Evolutionary conservation across 2,888 invertebrate species (phyloP), one percentile per base, ranked within the genome.

Genomic region (Noctua janthe): DNA sequence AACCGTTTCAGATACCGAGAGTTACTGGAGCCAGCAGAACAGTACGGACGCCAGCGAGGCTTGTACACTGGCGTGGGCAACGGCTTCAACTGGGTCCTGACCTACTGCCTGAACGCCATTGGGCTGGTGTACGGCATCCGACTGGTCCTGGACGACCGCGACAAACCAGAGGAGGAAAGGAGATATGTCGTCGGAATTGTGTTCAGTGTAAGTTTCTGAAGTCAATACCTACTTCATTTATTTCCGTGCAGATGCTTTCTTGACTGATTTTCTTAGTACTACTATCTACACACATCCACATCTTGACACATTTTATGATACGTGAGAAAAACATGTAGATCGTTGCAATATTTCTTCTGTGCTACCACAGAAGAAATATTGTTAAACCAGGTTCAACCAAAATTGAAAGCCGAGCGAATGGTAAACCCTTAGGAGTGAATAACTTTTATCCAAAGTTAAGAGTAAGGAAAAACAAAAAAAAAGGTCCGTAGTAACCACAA

Each of bases 121-220:
- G 98, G 98, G 6, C 98, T 98, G 91, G 98, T 98, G 96, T 98
- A 98, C 92, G 99, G 99, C 0, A 97, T 98, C 0, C 95, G 97
- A 76, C 95, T 98, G 8, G 98, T 98, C 39, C 91, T 98, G 29
- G 96, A 97, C 0, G 98, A 98, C 90, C 97, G 97, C 4, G 94
- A 97, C 5, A 96, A 97, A 59, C 97, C 97, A 0, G 93, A 96
- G 6, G 97, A 97, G 7, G 97, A 98, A 47, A 95, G 97, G 47
- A 96, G 95, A 82, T 98, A 98, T 87, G 97, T 98, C 0, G 97
- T 98, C 0, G 98, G 98, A 3, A 97, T 97, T 0, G 95, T 98
- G 71, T 97, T 98, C 69, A 98, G 98, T 91, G 98, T 98, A 78
- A 39, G 78, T 78, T 49, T n/a, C 56, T 35, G 35, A 35, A 23